A percentile compares a stretch with the other conserved stretches of the same genome.
These are phyloP conservation scores for Vireo griseus DNA, from an alignment of 2,797 vertebrate species.

Conservation along the genomic window DNA sequence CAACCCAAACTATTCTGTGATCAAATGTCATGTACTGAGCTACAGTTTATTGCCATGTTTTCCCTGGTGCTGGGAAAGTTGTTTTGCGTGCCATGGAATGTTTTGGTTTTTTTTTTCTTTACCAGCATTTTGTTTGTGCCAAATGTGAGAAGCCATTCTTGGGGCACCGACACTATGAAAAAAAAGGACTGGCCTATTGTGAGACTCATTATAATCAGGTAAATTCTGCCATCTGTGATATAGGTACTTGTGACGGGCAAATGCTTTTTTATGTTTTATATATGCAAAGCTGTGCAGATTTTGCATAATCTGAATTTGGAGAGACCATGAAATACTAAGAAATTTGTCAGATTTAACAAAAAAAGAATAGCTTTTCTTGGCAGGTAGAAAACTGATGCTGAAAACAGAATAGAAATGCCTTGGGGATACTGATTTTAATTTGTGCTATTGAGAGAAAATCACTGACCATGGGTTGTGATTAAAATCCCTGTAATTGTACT, in stretches of 20 bases:
- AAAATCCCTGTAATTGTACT: neutral
- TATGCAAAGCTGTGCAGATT: neutral
- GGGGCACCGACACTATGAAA: constrained; percentile 78
- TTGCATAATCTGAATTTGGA: neutral
- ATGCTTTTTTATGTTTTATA: neutral
- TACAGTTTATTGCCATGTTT: neutral
- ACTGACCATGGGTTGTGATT: neutral
- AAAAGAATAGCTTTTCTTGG: neutral
- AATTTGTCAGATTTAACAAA: neutral
- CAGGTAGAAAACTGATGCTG: neutral
- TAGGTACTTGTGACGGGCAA: neutral
- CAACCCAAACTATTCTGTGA: neutral
- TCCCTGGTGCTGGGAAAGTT: neutral
- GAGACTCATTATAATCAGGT: constrained; percentile 82
- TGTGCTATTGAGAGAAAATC: neutral
- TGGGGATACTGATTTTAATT: neutral
- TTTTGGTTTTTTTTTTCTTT: neutral
- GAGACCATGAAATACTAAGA: neutral
- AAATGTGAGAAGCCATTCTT: constrained; percentile 81
- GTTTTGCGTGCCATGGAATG: neutral
- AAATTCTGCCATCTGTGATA: neutral
- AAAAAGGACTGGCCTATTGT: constrained; percentile 79
- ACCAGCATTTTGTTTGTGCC: constrained; percentile 79
- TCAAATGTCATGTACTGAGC: neutral
- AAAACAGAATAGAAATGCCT: neutral